Evolutionary conservation across 2,113 vertebrate species (phyloP), one percentile per base, ranked within the genome.

Genomic region (Brachypodius melanocephalos): DNA sequence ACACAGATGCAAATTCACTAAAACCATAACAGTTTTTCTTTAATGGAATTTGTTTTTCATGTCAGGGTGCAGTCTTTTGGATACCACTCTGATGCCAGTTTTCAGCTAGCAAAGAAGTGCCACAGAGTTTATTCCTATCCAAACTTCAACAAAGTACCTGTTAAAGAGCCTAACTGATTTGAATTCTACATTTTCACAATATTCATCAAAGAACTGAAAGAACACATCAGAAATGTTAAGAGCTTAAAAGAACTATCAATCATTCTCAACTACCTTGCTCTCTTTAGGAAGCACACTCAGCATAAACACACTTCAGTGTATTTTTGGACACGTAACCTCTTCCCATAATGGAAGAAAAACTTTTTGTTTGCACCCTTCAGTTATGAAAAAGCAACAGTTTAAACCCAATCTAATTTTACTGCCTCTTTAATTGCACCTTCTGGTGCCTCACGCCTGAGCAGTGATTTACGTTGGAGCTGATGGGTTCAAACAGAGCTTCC

Each of bases 401-500:
- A 76, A 63, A 79, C 75, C 58, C 29, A 29, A 12, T 51, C 61
- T 73, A 45, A 81, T 91, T 93, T 80, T 75, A 62, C 71, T 67
- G 28, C 43, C 36, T 78, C 79, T 82, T 88, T 90, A 84, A 65
- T 54, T 51, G 65, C 36, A 87, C 57, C 81, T 83, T 61, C 75
- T 71, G 62, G 73, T 65, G 40, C 55, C 52, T 82, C n/a, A 20
- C 3, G 20, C 62, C 81, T 74, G 28, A 77, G 85, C 84, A 90
- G 42, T 76, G 71, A 90, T 93, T 96, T 95, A 85, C 71, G 55
- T 96, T 78, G 19, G 42, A 91, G 86, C 16, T 80, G 73, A 92
- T 54, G 72, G 61, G 76, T 95, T 97, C 94, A 95, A 95, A 94
- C 87, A 85, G 81, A 88, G 79, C 88, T 93, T 80, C 96, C 92